A percentile compares a stretch with the other conserved stretches of the same genome.
Conservation (phyloP, 2,113 vertebrate species). For the Megaceryle maxima region DNA sequence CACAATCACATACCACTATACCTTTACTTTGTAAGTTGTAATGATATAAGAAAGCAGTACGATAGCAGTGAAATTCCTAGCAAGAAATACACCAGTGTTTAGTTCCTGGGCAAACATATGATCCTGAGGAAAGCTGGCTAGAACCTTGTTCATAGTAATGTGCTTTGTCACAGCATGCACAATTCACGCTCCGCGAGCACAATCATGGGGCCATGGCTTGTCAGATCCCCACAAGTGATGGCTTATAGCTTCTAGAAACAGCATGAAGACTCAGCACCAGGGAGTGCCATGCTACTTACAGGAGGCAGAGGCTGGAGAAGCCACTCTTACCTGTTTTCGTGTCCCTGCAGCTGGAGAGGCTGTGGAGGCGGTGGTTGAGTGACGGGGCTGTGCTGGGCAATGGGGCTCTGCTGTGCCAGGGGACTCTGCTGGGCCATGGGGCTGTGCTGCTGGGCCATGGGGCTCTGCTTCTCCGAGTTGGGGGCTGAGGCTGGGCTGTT, state of each 20-base stretch:
- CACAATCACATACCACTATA: not conserved
- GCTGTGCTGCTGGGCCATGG: conserved; percentile 89
- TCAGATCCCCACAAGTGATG: not conserved
- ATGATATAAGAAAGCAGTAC: not conserved
- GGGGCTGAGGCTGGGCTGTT: conserved; percentile 91
- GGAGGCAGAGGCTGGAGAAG: not conserved
- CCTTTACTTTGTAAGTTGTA: not conserved
- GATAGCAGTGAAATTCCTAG: not conserved
- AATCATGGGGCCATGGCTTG: fast-evolving
- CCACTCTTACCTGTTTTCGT: conserved; percentile 86
- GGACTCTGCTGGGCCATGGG: conserved; percentile 83
- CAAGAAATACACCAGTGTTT: not conserved
- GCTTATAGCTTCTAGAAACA: not conserved
- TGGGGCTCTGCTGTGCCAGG: conserved; percentile 76
- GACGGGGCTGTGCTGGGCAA: conserved; percentile 75
- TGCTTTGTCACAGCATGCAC: not conserved
- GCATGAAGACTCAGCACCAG: not conserved
- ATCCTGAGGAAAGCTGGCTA: not conserved
- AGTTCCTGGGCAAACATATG: not conserved
- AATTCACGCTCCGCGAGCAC: fast-evolving
- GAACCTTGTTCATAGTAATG: not conserved
- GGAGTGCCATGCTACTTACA: not conserved
- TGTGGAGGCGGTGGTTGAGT: conserved; percentile 80
- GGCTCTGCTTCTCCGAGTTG: conserved; percentile 95
- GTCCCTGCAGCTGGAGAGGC: conserved; percentile 87